Conservation (phyloP, 2,113 vertebrate genomes). For the Cyprinodon tularosa region DNA sequence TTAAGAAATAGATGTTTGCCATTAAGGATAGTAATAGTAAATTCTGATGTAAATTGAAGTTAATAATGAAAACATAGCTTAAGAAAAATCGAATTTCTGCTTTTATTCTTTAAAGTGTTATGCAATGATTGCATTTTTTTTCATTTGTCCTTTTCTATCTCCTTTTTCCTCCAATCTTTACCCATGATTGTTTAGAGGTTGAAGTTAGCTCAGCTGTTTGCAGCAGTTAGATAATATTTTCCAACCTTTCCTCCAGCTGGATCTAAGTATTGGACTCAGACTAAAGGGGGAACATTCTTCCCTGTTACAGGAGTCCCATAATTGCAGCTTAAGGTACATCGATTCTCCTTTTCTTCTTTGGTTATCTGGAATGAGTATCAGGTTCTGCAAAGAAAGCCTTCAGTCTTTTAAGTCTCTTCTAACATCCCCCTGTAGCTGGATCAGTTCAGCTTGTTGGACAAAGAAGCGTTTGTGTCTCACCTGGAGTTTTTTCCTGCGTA, state of each 20-base stretch:
- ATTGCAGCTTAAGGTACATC: neutral
- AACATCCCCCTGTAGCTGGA: neutral
- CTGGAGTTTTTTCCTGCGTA: conserved; percentile 62
- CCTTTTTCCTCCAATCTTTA: neutral
- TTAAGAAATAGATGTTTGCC: neutral
- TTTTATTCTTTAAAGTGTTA: too few relatives aligned
- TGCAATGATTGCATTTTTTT: too few relatives aligned
- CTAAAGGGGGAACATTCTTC: neutral
- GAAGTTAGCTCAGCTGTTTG: neutral
- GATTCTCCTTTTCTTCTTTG: neutral
- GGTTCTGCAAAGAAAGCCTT: conserved; percentile 16
- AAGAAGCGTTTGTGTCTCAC: conserved; percentile 64
- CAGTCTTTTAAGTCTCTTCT: conserved; percentile 1
- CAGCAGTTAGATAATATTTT: neutral
- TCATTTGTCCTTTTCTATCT: neutral
- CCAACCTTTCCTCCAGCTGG: conserved; percentile 12
- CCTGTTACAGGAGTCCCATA: too few relatives aligned
- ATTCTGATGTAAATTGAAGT: too few relatives aligned
- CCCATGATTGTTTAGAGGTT: neutral
- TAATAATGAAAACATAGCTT: too few relatives aligned
- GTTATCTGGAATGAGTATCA: neutral
- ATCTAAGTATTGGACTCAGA: conserved; percentile 1
- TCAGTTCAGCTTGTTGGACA: conserved; percentile 32
- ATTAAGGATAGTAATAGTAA: too few relatives aligned
- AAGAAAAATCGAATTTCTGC: too few relatives aligned